Evolutionary conservation across 2,113 vertebrate species (phyloP).

Genomic region (Holacanthus passer): DNA sequence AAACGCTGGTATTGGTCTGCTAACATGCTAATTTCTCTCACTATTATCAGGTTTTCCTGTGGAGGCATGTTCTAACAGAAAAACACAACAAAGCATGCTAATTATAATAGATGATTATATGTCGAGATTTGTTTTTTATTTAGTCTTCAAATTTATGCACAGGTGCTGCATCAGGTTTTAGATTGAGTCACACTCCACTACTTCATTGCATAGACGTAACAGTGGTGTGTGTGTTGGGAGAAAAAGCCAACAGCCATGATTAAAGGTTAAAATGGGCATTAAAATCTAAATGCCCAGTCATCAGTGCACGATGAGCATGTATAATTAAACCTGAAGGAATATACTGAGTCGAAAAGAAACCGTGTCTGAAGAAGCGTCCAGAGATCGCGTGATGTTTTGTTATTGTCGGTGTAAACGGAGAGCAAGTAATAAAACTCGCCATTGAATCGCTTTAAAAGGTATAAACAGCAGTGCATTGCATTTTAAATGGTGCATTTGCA

Average conservation of each 20-base stretch:
- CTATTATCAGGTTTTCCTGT: constrained; percentile 9
- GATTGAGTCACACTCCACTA: neutral
- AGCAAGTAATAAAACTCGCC: neutral
- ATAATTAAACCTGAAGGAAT: constrained; percentile 1
- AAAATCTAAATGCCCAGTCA: constrained; percentile 13
- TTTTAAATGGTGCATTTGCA: constrained; percentile 12
- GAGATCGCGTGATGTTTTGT: neutral
- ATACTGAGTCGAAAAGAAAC: neutral
- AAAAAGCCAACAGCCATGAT: neutral
- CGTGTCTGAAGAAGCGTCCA: neutral
- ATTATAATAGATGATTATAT: neutral
- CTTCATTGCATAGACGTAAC: neutral
- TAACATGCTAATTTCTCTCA: constrained; percentile 22
- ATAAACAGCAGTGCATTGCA: neutral
- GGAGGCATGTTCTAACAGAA: neutral
- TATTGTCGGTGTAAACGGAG: constrained; percentile 5
- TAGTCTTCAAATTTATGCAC: neutral
- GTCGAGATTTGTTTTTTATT: neutral
- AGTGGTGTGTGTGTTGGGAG: neutral
- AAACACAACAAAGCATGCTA: neutral
- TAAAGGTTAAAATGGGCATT: constrained; percentile 15
- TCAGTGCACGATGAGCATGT: neutral
- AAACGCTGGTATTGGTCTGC: neutral
- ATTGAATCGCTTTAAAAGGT: neutral
- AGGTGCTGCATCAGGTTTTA: neutral